phyloP scores from a whole-genome alignment of 1,140 invertebrate species.

The Marisa cornuarietis region DNA sequence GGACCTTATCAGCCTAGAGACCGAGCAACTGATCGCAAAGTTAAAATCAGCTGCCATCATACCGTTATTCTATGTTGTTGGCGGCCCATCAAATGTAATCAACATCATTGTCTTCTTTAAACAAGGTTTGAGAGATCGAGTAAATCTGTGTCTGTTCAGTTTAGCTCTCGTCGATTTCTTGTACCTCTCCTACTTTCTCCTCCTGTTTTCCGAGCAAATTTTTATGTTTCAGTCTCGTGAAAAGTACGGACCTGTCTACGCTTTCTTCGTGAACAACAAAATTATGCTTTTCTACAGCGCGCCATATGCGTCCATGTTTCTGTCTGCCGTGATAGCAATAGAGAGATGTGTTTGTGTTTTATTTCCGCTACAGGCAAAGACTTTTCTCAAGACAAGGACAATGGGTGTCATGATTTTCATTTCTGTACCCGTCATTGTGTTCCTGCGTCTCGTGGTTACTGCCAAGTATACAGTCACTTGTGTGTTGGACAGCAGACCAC shows the following conservation, averaged over 20 bases:
- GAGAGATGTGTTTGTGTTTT: slow-evolving; percentile 12
- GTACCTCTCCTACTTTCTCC: not conserved
- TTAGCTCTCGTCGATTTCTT: no score
- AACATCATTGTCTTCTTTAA: no score
- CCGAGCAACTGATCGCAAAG: no score
- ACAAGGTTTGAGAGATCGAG: no score
- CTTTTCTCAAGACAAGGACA: not conserved
- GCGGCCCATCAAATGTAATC: no score
- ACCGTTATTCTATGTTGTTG: no score
- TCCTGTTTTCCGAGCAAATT: not conserved
- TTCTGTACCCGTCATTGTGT: not conserved
- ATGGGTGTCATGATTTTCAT: not conserved
- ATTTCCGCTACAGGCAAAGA: not conserved
- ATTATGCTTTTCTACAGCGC: not conserved
- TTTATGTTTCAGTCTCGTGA: not conserved
- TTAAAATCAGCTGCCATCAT: no score
- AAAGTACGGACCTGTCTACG: not conserved
- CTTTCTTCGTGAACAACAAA: slow-evolving; percentile 12
- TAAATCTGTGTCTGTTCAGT: no score
- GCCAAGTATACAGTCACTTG: slow-evolving; percentile 3
- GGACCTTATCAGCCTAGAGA: no score
- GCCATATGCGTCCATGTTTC: slow-evolving; percentile 8
- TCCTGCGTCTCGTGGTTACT: not conserved
- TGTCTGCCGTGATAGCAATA: slow-evolving; percentile 1
- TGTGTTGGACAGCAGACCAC: no score